Base-by-base conservation (phyloP, 2,113 vertebrate genomes). In the Choloepus hoffmanni region DNA sequence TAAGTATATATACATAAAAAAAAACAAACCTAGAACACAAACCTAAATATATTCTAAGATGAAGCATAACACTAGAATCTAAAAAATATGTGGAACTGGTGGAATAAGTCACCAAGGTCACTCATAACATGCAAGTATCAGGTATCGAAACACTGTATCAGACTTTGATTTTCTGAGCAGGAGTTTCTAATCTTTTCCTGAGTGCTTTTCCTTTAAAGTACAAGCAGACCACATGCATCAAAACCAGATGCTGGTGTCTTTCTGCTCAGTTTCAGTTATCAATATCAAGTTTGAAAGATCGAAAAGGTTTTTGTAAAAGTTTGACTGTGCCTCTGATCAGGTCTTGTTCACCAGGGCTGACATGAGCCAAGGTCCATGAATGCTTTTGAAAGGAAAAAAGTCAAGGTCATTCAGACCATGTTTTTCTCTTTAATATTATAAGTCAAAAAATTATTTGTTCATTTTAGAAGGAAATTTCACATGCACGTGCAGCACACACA, bases 231-330 rank as follows among this genome's bases (percentile, higher is more conserved):
- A 89, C 88, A 88, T 86, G 98, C 97, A 98, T 98, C 98, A 98
- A 98, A 98, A 98, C 96, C 98, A 99, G 98, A 98, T 98, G 98
- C 96, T 98, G 97, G 95, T 98, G 97, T 96, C 87, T 98, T 95
- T 98, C 97, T 98, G 76, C 87, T 98, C 96, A 90, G 97, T 90
- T 98, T 98, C 92, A 98, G 97, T 98, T 98, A 98, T 98, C 98
- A 97, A 98, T 98, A 98, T 98, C 55, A 90, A 95, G 97, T 97
- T 98, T 97, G 98, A 98, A 98, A 98, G 96, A 97, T 97, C 92
- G 97, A 97, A 98, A 98, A 98, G 95, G 96, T 98, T 98, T 97
- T 96, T 97, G 86, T 97, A 96, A 98, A 98, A 98, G 96, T 86
- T 93, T 96, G 95, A 97, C 97, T 92, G 26, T 87, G 88, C 81